Conservation (phyloP, 2,113 vertebrate genomes). For the Nycticorax nycticorax region DNA sequence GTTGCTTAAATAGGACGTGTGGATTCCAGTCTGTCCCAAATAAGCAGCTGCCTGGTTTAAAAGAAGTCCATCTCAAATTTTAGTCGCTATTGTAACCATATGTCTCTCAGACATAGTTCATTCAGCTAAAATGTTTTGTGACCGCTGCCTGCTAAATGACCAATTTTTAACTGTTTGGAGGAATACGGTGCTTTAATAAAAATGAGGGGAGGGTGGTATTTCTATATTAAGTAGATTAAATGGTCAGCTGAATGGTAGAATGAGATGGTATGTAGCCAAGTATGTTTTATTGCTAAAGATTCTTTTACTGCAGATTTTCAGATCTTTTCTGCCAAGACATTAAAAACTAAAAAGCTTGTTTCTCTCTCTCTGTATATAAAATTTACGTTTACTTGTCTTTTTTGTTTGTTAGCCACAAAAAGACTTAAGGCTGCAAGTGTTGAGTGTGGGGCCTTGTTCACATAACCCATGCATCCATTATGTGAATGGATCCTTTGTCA, state of each 20-base stretch:
- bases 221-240: neutral
- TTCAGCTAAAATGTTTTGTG: neutral
- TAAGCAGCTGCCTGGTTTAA: neutral
- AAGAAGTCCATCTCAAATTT: neutral
- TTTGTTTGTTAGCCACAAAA: slow-evolving; percentile 50
- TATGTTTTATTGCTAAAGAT: slow-evolving; percentile 11
- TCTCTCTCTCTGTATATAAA: neutral
- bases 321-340: slow-evolving; percentile 22
- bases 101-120: neutral
- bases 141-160: neutral
- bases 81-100: neutral
- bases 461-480: slow-evolving; percentile 73
- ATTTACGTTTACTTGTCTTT: slow-evolving; percentile 35
- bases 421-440: slow-evolving; percentile 73
- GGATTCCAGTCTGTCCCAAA: neutral
- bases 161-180: neutral
- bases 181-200: neutral
- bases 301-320: slow-evolving; percentile 11
- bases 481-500: slow-evolving; percentile 80
- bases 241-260: neutral
- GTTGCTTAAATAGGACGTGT: neutral
- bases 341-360: slow-evolving; percentile 17
- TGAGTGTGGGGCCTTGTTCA: slow-evolving; percentile 66
- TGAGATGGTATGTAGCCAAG: neutral
- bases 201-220: neutral